Evolutionary conservation across 2,113 vertebrate genomes (phyloP).

Genomic region (Nothobranchius kuhntae): DNA sequence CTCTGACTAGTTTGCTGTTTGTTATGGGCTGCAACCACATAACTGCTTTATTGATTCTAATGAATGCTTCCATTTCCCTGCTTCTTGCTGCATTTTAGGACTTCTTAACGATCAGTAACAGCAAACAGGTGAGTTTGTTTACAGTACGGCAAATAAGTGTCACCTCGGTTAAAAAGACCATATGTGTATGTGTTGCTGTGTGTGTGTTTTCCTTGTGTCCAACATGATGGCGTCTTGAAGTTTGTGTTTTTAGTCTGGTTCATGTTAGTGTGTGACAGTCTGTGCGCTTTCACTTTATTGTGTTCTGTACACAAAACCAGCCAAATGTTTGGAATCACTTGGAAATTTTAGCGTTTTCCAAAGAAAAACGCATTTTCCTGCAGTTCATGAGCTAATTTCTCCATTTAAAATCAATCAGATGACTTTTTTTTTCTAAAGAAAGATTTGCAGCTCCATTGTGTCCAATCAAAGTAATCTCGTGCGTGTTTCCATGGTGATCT

Average conservation of each 20-base stretch:
- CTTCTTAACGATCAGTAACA: constrained; percentile 98
- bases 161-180: constrained; percentile 1
- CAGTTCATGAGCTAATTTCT: too few relatives aligned
- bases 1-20: constrained; percentile 53
- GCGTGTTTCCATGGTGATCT: too few relatives aligned
- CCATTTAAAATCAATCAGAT: too few relatives aligned
- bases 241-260: constrained; percentile 12
- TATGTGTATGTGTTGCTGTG: neutral
- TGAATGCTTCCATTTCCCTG: constrained; percentile 88
- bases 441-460: too few relatives aligned
- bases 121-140: constrained; percentile 93
- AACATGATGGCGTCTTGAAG: neutral
- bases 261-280: neutral
- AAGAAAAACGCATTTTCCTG: too few relatives aligned
- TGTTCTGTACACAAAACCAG: too few relatives aligned
- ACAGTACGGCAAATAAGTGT: neutral
- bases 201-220: neutral
- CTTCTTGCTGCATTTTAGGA: constrained; percentile 97
- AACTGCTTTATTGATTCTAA: constrained; percentile 87
- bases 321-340: neutral
- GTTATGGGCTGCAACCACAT: constrained; percentile 83
- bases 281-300: too few relatives aligned
- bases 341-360: too few relatives aligned
- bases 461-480: too few relatives aligned
- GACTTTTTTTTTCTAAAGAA: too few relatives aligned